These are phyloP conservation scores for Zalophus californianus DNA, from an alignment of 2,797 vertebrate species.

Conservation along the genomic window DNA sequence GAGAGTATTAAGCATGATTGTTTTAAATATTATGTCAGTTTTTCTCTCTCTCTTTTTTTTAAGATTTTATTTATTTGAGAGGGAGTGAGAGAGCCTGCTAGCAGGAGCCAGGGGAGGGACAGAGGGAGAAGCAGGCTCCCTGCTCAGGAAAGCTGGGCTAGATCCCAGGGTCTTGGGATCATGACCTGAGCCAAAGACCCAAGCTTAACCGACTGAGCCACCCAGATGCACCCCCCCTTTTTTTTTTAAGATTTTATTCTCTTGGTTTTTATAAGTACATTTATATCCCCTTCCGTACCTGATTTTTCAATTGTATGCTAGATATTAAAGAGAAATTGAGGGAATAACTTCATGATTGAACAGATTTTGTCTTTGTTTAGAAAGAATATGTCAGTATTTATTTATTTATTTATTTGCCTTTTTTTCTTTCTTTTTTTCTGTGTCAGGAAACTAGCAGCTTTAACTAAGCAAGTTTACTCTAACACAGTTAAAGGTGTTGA, in stretches of 20 bases:
- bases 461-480: background rate
- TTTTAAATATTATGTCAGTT: background rate
- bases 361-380: background rate
- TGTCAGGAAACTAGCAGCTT: background rate
- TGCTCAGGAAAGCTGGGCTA: background rate
- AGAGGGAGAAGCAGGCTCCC: background rate
- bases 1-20: background rate
- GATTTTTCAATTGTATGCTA: background rate
- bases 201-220: background rate
- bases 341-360: background rate
- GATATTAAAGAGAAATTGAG: background rate
- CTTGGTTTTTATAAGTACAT: background rate
- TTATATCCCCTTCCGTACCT: background rate
- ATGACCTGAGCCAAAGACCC: background rate
- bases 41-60: background rate
- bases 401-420: background rate
- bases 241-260: background rate
- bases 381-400: background rate
- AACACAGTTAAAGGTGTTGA: background rate
- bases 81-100: background rate
- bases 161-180: background rate
- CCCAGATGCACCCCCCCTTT: background rate
- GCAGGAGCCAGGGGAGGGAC: background rate
- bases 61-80: background rate
- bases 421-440: background rate